phyloP scores from a whole-genome alignment of 2,797 vertebrate genomes.

The Numenius phaeopus region DNA sequence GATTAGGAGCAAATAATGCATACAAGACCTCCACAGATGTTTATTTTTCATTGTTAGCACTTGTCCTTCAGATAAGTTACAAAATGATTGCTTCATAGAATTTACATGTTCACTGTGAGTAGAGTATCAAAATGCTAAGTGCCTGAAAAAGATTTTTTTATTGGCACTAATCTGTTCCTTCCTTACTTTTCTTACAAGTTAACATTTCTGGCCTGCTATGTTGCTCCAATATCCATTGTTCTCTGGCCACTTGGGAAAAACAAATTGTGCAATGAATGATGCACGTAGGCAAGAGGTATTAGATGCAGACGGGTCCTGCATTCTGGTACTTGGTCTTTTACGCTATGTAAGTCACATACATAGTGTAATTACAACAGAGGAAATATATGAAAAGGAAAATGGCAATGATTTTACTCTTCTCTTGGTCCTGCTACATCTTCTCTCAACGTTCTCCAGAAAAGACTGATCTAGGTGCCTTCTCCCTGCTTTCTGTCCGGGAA shows the following conservation, averaged over 20 bases:
- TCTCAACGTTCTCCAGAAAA: background rate
- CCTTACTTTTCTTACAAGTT: background rate
- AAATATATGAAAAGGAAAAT: background rate
- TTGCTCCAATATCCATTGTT: background rate
- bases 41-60: conserved; percentile 24
- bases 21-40: background rate
- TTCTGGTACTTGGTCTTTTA: background rate
- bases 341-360: background rate
- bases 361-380: background rate
- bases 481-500: background rate
- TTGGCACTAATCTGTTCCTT: background rate
- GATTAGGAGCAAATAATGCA: background rate
- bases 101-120: background rate
- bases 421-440: background rate
- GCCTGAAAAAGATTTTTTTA: background rate
- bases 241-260: background rate
- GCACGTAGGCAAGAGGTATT: background rate
- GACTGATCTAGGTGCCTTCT: background rate
- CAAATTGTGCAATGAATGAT: background rate
- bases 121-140: background rate
- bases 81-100: background rate
- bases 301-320: background rate
- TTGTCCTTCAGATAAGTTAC: background rate
- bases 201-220: background rate
- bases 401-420: background rate